Conservation (phyloP, 2,888 invertebrate species). For the Troides aeacus region DNA sequence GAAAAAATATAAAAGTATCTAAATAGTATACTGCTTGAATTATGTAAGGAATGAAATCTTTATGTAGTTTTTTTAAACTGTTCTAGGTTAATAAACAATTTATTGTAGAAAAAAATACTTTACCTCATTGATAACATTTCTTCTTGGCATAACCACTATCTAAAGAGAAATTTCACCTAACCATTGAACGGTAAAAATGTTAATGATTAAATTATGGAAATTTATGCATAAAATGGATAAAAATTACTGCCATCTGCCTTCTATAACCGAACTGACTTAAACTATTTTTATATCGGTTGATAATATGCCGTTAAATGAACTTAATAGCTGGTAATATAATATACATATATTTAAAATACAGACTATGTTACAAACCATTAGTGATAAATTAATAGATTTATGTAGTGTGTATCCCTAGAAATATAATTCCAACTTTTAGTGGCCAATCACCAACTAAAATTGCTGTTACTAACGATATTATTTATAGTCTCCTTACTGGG, state of each 20-base stretch:
- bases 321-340: background rate
- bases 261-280: background rate
- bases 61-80: too few species aligned
- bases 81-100: too few species aligned
- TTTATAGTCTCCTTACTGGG: too few species aligned
- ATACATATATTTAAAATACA: background rate
- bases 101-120: background rate
- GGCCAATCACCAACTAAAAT: too few species aligned
- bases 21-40: too few species aligned
- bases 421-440: too few species aligned
- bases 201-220: conserved; percentile 20
- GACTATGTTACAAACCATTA: background rate
- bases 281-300: conserved; percentile 3
- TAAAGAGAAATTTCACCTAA: conserved; percentile 13
- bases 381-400: background rate
- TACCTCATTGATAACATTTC: background rate
- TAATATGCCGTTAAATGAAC: background rate
- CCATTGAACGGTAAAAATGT: conserved; percentile 18
- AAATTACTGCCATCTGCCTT: conserved; percentile 11
- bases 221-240: conserved; percentile 13
- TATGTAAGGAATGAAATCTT: too few species aligned
- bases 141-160: conserved; percentile 1
- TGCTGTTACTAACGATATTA: too few species aligned
- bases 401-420: background rate
- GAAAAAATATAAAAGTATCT: too few species aligned